Base-by-base conservation (phyloP, 2,888 invertebrate genomes). In the Pterostichus niger region DNA sequence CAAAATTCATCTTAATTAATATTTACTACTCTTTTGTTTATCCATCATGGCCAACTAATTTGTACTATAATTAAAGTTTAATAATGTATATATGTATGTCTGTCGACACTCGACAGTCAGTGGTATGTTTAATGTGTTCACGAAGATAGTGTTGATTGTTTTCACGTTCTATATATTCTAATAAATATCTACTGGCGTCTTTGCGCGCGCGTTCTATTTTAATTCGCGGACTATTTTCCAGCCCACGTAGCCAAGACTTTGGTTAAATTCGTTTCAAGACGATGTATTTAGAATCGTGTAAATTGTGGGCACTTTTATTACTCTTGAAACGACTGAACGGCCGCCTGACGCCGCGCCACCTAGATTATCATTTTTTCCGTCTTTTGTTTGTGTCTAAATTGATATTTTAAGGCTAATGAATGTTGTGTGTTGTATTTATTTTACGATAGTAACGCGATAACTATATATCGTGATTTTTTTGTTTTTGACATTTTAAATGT, bases 321-420 rank as follows among this genome's bases (percentile, higher is more conserved):
- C 54, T 54, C 15, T 54, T 54, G 54, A 15, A 54, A 54, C 15
- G 54, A n/a, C n/a, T 15, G 6, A 10, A 6, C 9, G 54, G 10
- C 54, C 9, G 40, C 0, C 59, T 11, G 68, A 31, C 61, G 61
- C 33, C 35, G 10, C 61, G 61, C 33, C 35, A 17, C n/a, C 68
- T 6, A 68, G 35, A 33, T 68, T 68, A 68, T 40, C 2, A 68
- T 68, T 68, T 68, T 54, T 68, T 11, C 44, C 68, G 68, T 40
- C 68, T 68, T 40, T 68, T 68, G 68, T 68, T 68, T 68, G 68
- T 68, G 40, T 24, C 64, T 33, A 35, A 24, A n/a, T 68, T 68
- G 35, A 68, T 68, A 68, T 68, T 68, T 68, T 68, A 68, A 40
- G 68, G n/a, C 44, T 68, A 35, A 40, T 59, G 59, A 59, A 59